These are phyloP conservation scores for Hystrix brachyura DNA, from an alignment of 2,113 vertebrate species.

Conservation along the genomic window DNA sequence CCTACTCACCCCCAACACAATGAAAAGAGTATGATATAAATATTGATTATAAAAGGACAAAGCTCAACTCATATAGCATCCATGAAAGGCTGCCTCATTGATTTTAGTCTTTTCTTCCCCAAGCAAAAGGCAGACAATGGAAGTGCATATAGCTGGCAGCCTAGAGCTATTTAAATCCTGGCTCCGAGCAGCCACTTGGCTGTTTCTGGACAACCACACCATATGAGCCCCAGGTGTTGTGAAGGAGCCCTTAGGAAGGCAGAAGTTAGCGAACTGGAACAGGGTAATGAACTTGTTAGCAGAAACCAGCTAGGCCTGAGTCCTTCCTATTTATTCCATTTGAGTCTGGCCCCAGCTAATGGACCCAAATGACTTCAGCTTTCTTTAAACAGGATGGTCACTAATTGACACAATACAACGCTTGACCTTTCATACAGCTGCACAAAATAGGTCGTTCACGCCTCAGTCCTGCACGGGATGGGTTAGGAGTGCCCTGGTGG, in stretches of 20 bases:
- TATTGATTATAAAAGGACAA: constrained; percentile 45
- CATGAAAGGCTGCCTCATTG: constrained; percentile 24
- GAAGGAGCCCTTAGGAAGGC: neutral
- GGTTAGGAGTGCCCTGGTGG: neutral
- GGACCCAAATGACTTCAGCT: neutral
- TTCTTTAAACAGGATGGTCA: neutral
- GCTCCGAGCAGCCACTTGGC: neutral
- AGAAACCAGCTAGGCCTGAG: neutral
- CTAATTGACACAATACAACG: neutral
- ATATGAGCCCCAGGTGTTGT: neutral
- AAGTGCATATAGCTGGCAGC: neutral
- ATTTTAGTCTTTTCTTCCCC: neutral
- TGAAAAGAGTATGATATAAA: neutral
- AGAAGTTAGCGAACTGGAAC: neutral
- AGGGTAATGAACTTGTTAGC: neutral
- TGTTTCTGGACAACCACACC: constrained; percentile 25
- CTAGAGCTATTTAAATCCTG: neutral
- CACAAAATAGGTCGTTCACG: neutral
- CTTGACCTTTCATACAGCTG: constrained; percentile 49
- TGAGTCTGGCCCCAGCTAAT: neutral
- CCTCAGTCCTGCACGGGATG: neutral
- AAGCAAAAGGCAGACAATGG: neutral
- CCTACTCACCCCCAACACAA: neutral
- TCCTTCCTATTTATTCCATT: neutral
- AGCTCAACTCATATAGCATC: neutral